Conservation (phyloP, 2,113 vertebrate genomes). For the Tursiops truncatus region DNA sequence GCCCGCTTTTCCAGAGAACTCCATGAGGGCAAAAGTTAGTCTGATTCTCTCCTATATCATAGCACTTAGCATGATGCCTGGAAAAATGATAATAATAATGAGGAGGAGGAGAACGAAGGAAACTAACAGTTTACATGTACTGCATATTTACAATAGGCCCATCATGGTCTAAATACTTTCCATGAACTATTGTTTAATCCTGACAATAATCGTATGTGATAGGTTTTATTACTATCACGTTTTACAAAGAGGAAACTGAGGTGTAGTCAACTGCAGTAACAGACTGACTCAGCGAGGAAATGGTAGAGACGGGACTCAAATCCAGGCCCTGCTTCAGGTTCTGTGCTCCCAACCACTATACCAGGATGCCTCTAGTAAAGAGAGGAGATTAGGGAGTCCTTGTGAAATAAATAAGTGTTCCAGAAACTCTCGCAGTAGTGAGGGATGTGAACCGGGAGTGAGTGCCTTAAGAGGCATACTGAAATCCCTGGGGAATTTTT, state of each 20-base stretch:
- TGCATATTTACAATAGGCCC: too few relatives aligned
- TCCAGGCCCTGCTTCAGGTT: neutral
- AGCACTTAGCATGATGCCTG: neutral
- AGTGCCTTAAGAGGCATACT: neutral
- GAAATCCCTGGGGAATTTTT: neutral
- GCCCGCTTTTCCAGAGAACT: neutral
- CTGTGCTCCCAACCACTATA: neutral
- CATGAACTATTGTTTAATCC: neutral
- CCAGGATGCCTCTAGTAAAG: neutral
- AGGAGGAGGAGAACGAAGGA: neutral
- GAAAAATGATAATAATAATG: neutral
- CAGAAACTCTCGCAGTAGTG: neutral
- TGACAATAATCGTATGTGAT: neutral
- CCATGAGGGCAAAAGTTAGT: neutral
- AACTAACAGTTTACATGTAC: neutral
- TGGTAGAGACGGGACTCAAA: neutral
- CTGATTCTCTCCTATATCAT: neutral
- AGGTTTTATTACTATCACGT: neutral
- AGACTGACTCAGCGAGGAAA: neutral
- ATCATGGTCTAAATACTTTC: neutral
- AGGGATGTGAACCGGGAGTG: too few relatives aligned
- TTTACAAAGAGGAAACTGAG: conserved; percentile 9
- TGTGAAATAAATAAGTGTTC: neutral
- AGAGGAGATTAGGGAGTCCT: neutral
- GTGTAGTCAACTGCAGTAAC: neutral